Conservation (phyloP, 2,888 invertebrate species). For the Drosophila sordidula region DNA sequence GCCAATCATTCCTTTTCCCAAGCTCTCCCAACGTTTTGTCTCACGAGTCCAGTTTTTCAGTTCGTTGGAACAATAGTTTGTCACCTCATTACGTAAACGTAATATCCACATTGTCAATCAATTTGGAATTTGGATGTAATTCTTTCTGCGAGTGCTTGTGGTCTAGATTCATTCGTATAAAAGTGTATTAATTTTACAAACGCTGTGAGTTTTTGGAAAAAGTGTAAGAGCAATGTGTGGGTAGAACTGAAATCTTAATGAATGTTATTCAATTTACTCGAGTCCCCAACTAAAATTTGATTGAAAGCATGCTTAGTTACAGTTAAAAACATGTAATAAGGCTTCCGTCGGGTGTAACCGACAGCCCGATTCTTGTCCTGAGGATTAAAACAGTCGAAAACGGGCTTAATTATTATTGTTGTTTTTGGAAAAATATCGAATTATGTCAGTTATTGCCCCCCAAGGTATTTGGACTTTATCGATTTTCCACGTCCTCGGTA, state of each 20-base stretch:
- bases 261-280: not conserved
- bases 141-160: not conserved
- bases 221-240: conserved; percentile 20
- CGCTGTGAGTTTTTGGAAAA: conserved; percentile 14
- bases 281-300: not conserved
- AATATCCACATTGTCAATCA: conserved; percentile 34
- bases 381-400: too few relatives aligned
- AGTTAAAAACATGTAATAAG: too few relatives aligned
- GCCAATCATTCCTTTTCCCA: conserved; percentile 33
- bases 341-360: too few relatives aligned
- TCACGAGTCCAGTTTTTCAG: conserved; percentile 37
- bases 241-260: conserved; percentile 34
- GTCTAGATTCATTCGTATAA: not conserved
- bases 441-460: too few relatives aligned
- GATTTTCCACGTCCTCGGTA: too few relatives aligned
- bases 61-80: conserved; percentile 27
- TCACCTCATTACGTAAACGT: conserved; percentile 33
- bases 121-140: conserved; percentile 23
- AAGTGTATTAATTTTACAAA: conserved; percentile 14
- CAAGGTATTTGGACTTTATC: too few relatives aligned
- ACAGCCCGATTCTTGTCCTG: too few relatives aligned
- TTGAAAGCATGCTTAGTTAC: conserved; percentile 13
- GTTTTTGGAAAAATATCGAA: too few relatives aligned
- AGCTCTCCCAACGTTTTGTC: conserved; percentile 46
- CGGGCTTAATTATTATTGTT: too few relatives aligned